Percentiles rank a stretch among this genome's conserved stretches.
Conservation (phyloP, 92 coral and sea anemone species). For the Palythoa heliodiscus region DNA sequence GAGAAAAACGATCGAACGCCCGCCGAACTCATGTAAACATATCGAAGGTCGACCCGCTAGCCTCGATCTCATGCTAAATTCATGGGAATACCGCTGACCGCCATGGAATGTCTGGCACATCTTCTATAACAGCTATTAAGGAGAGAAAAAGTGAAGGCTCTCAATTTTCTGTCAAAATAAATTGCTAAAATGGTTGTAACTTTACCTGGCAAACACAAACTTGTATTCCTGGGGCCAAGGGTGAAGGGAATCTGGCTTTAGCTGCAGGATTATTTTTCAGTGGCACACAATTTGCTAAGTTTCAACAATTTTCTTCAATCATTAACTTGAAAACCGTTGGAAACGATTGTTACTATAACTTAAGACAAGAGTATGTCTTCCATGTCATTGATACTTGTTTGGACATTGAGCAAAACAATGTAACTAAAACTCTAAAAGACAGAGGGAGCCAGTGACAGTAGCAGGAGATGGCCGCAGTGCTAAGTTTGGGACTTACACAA, state of each 20-base stretch:
- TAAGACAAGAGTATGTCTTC: not conserved
- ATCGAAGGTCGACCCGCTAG: too few species aligned
- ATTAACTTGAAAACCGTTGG: conserved; percentile 35
- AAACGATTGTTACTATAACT: conserved; percentile 18
- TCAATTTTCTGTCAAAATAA: conserved; percentile 3
- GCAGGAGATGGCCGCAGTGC: conserved; percentile 48
- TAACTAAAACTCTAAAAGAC: too few species aligned
- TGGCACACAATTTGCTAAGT: conserved; percentile 14
- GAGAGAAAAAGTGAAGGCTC: conserved; percentile 38
- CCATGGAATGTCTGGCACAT: too few species aligned
- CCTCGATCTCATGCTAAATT: too few species aligned
- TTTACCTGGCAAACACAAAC: conserved; percentile 47
- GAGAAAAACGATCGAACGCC: too few species aligned
- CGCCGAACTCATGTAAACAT: too few species aligned
- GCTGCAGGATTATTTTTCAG: not conserved
- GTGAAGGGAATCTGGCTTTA: not conserved
- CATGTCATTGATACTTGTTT: conserved; percentile 25
- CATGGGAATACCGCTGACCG: too few species aligned
- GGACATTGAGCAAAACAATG: not conserved
- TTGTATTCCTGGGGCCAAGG: not conserved
- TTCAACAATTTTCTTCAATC: conserved; percentile 27
- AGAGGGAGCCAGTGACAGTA: conserved; percentile 4
- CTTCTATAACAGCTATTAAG: too few species aligned
- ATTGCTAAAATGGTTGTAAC: conserved; percentile 33
- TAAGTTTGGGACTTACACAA: conserved; percentile 44